These are phyloP conservation scores for Drosophila siamana DNA, from an alignment of 2,888 invertebrate species.

Conservation along the genomic window DNA sequence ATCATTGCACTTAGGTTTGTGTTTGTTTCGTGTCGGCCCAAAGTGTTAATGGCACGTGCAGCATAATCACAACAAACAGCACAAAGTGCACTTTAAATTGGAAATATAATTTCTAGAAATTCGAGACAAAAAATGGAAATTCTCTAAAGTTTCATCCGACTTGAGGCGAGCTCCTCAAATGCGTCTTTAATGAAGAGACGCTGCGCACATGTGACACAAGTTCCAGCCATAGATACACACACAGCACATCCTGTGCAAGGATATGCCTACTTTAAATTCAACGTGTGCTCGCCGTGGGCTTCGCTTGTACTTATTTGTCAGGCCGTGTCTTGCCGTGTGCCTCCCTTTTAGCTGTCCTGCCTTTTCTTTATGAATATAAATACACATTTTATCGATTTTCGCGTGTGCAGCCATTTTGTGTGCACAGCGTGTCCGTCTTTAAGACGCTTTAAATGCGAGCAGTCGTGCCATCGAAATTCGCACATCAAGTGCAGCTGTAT, in stretches of 20 bases:
- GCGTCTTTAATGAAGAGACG: slow-evolving; percentile 15
- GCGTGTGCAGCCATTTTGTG: slow-evolving; percentile 39
- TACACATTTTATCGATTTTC: slow-evolving; percentile 72
- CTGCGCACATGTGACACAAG: slow-evolving; percentile 42
- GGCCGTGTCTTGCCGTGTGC: slow-evolving; percentile 12
- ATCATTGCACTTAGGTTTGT: slow-evolving; percentile 15
- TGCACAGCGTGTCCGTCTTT: slow-evolving; percentile 39
- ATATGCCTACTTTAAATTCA: slow-evolving; percentile 76
- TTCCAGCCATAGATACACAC: slow-evolving; percentile 11
- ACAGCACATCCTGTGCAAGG: slow-evolving; percentile 27
- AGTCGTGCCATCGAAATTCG: slow-evolving; percentile 1
- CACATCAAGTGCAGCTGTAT: slow-evolving; percentile 51
- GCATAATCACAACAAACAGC: slow-evolving; percentile 24
- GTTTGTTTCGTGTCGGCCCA: slow-evolving; percentile 43
- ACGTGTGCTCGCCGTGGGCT: slow-evolving; percentile 46
- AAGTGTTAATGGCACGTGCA: slow-evolving; percentile 83
- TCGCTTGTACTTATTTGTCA: slow-evolving; percentile 47
- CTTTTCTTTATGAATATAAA: slow-evolving; percentile 78
- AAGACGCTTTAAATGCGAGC: slow-evolving; percentile 48
- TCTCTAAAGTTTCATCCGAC: neutral
- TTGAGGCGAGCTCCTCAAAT: neutral
- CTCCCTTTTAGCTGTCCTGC: slow-evolving; percentile 8
- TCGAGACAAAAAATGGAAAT: neutral
- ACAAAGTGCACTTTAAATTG: neutral
- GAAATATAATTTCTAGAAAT: neutral